A percentile compares a stretch with the other conserved stretches of the same genome.
Evolutionary conservation across 2,888 invertebrate species (phyloP).

Genomic region (Tetropium fuscum): DNA sequence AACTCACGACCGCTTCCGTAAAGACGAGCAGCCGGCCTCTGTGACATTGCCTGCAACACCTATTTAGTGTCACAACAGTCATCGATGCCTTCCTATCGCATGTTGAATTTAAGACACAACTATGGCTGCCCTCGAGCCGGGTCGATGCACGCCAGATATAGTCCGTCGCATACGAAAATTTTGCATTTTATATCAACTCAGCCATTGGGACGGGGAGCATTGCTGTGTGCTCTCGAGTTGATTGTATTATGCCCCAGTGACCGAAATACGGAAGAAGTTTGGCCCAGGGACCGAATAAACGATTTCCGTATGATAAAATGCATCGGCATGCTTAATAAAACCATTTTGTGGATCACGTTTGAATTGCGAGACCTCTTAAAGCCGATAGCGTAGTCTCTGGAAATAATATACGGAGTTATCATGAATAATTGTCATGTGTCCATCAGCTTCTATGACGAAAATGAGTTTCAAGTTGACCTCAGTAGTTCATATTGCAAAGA

Average conservation of each 20-base stretch:
- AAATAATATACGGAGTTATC: too few relatives aligned
- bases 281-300: conserved; percentile 18
- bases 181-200: conserved; percentile 31
- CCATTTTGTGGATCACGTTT: background rate
- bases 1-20: too few relatives aligned
- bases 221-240: conserved; percentile 27
- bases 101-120: conserved; percentile 9
- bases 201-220: conserved; percentile 18
- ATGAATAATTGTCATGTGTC: too few relatives aligned
- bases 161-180: conserved; percentile 21
- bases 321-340: conserved; percentile 21
- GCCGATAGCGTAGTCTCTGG: too few relatives aligned
- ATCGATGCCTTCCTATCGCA: conserved; percentile 4
- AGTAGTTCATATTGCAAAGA: too few relatives aligned
- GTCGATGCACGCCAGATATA: conserved; percentile 26
- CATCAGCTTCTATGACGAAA: too few relatives aligned
- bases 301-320: conserved; percentile 31
- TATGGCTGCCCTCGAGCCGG: conserved; percentile 21
- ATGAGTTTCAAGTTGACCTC: too few relatives aligned
- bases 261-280: conserved; percentile 42
- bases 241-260: conserved; percentile 48
- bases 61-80: too few relatives aligned
- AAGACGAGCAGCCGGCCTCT: too few relatives aligned
- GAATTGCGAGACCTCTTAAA: background rate
- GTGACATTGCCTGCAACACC: too few relatives aligned